Evolutionary conservation across 2,797 vertebrate genomes (phyloP).

Genomic region (Ptychobarbus kaznakovi): DNA sequence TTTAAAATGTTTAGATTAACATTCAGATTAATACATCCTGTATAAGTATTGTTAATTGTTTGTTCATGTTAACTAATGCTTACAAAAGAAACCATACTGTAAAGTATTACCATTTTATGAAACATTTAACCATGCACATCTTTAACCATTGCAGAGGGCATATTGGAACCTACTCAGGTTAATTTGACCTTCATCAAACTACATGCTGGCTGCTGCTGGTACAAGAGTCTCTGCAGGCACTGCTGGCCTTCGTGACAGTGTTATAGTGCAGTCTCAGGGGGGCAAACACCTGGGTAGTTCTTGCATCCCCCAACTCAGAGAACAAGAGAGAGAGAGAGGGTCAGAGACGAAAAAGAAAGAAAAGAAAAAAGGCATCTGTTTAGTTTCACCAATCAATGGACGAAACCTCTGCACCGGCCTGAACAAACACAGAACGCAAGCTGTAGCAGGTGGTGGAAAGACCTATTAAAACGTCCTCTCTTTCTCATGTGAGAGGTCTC

Average conservation of each 20-base stretch:
- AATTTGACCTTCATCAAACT: slow-evolving; percentile 17
- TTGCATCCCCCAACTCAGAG: slow-evolving; percentile 6
- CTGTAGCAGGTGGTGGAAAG: slow-evolving; percentile 83
- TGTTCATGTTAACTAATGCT: neutral
- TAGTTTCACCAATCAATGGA: slow-evolving; percentile 72
- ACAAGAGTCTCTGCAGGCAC: slow-evolving; percentile 33
- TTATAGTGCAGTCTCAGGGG: slow-evolving; percentile 25
- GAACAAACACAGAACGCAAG: slow-evolving; percentile 83
- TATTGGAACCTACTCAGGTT: neutral
- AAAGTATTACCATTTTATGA: neutral
- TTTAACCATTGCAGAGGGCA: neutral
- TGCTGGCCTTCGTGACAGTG: slow-evolving; percentile 31
- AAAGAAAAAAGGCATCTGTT: slow-evolving; percentile 46
- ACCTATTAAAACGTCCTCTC: slow-evolving; percentile 69
- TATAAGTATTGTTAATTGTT: neutral
- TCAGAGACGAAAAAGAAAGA: slow-evolving; percentile 29
- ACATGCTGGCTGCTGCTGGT: slow-evolving; percentile 26
- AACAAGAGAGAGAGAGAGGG: slow-evolving; percentile 22
- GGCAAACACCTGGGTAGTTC: slow-evolving; percentile 55
- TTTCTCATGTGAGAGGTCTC: slow-evolving; percentile 56
- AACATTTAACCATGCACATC: slow-evolving; percentile 25
- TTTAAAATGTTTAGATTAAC: too few species aligned
- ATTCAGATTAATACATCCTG: too few species aligned
- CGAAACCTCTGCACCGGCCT: slow-evolving; percentile 72
- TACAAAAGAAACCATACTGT: neutral